Percentiles rank a stretch among this genome's conserved stretches.
phyloP scores from a whole-genome alignment of 2,888 invertebrate genomes.

The Drosophila nigritarsus region DNA sequence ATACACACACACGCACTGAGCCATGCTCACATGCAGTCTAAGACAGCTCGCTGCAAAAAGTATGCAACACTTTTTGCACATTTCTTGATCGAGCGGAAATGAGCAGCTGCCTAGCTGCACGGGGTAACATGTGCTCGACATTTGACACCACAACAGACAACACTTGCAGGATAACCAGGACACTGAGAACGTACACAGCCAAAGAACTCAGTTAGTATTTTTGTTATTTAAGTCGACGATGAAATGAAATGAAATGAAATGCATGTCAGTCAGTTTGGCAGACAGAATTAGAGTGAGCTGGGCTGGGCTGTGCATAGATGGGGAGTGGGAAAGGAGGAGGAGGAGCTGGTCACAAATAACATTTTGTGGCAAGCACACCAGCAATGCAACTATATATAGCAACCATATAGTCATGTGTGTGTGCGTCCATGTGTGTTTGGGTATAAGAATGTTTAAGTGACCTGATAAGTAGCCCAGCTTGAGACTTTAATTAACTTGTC shows the following conservation, averaged over 20 bases:
- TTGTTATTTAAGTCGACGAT: slow-evolving; percentile 34
- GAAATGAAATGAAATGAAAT: slow-evolving; percentile 32
- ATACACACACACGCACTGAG: neutral
- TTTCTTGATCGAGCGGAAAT: slow-evolving; percentile 53
- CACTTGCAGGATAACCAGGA: neutral
- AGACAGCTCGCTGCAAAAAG: slow-evolving; percentile 30
- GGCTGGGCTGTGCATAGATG: too few relatives aligned
- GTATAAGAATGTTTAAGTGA: slow-evolving; percentile 5
- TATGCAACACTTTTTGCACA: slow-evolving; percentile 50
- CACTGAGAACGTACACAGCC: slow-evolving; percentile 23
- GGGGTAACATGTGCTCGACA: slow-evolving; percentile 32
- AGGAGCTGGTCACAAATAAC: slow-evolving; percentile 13
- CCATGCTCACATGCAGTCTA: neutral
- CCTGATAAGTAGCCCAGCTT: slow-evolving; percentile 11
- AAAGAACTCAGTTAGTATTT: slow-evolving; percentile 48
- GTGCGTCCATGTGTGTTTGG: slow-evolving; percentile 5
- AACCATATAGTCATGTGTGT: slow-evolving; percentile 47
- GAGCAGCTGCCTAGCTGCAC: slow-evolving; percentile 15
- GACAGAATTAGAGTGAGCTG: slow-evolving; percentile 24
- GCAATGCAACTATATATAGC: slow-evolving; percentile 37
- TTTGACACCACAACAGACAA: slow-evolving; percentile 7
- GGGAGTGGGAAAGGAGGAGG: neutral
- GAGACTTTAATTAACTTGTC: slow-evolving; percentile 65
- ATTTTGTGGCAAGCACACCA: slow-evolving; percentile 33
- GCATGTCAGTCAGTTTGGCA: slow-evolving; percentile 38